Base-by-base conservation (phyloP, 2,797 vertebrate species). In the Gallinago nigripennis region DNA sequence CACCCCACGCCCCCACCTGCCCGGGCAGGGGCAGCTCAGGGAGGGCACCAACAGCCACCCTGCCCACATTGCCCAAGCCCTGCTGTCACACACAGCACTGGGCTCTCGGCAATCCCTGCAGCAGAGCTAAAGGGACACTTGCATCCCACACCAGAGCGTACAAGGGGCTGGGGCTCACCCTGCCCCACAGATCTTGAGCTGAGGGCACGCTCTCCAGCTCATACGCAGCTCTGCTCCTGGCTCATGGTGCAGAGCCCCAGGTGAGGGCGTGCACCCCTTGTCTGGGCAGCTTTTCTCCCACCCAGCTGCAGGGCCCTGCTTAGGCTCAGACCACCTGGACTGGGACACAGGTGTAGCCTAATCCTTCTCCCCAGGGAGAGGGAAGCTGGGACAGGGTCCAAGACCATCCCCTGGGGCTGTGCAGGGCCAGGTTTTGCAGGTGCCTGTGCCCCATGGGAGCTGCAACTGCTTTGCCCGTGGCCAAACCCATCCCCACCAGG, bases 171-270 rank as follows among this genome's bases (percentile, higher is more conserved):
- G 24, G 37, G 24, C 6, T 11, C 45, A 33, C 15, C 33, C 39
- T 19, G 45, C 27, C 39, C 60, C 43, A 15, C 24, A 19, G 15
- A 64, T 5, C 19, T 4, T 4, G 45, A 76, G 61, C 35, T 13
- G 17, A 5, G 30, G 16, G 16, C 7, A 2, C 0, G 1, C 9
- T 23, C 0, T 58, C 43, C 39, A 76, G 16, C 64, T 81, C 24
- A 48, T 20, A 64, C 33, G 18, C 17, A 77, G 46, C 60, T 89
- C 78, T 69, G 48, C 58, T 79, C 58, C 86, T 5, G 4, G 6
- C 2, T 21, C 35, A 45, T 3, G 4, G 18, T 12, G 17, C 46
- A 50, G 16, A 63, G 30, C 18, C 31, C 12, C 0, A 1, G 10
- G 6, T 1, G 1, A 68, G 50, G 27, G 9, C 45, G 65, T 24